Conservation (phyloP, 2,888 invertebrate genomes). For the Himalopsyche tibetana region DNA sequence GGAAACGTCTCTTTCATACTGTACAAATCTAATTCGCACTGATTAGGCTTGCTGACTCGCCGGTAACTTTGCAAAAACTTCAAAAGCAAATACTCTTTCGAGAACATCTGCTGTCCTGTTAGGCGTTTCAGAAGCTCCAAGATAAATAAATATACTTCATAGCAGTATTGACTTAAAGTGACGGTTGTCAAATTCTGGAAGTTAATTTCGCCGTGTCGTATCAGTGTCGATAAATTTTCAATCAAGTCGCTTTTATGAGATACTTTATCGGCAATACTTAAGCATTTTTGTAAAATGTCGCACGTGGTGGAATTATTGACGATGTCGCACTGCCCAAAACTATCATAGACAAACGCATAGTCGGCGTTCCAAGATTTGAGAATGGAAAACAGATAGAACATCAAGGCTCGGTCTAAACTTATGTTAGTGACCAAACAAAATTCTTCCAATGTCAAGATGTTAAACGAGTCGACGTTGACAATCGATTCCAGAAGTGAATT, state of each 20-base stretch:
- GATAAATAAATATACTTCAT: conserved; percentile 74
- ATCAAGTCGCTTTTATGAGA: conserved; percentile 72
- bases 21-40: conserved; percentile 75
- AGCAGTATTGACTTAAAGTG: conserved; percentile 75
- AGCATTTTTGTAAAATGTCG: conserved; percentile 70
- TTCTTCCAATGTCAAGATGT: conserved; percentile 61
- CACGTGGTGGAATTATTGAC: conserved; percentile 70
- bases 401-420: conserved; percentile 61
- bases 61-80: conserved; percentile 74
- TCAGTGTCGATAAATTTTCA: conserved; percentile 74
- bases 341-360: conserved; percentile 54
- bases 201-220: conserved; percentile 75
- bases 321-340: conserved; percentile 67
- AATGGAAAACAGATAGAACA: conserved; percentile 62
- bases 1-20: conserved; percentile 76
- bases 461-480: conserved; percentile 60
- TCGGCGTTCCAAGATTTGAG: conserved; percentile 61
- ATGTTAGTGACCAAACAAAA: conserved; percentile 61
- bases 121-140: conserved; percentile 71
- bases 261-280: conserved; percentile 73
- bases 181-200: conserved; percentile 73
- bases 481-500: conserved; percentile 58
- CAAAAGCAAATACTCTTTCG: conserved; percentile 73
- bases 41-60: conserved; percentile 73
- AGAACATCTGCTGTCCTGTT: conserved; percentile 69